Conservation (phyloP, 2,113 vertebrate species). For the Barnardius zonarius region DNA sequence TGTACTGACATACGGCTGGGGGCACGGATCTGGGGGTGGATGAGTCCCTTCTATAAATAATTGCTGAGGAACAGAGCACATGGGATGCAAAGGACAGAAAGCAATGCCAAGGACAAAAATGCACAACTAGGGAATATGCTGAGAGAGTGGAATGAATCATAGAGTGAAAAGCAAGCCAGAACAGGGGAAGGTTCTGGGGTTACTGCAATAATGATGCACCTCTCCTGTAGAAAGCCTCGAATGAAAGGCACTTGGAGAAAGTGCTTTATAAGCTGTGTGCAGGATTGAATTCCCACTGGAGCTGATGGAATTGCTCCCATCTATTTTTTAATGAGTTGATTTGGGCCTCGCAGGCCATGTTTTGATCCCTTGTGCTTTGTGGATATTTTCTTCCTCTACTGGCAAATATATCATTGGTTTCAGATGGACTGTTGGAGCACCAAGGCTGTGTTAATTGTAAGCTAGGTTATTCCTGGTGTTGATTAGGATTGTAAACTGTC, state of each 20-base stretch:
- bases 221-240: not conserved
- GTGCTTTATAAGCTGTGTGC: not conserved
- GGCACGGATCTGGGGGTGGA: not conserved
- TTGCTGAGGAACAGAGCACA: not conserved
- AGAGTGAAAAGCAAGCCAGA: not conserved
- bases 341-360: not conserved
- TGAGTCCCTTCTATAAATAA: conserved; percentile 12
- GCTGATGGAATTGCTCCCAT: not conserved
- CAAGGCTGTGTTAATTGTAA: not conserved
- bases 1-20: not conserved
- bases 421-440: not conserved
- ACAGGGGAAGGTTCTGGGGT: not conserved
- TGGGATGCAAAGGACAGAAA: not conserved
- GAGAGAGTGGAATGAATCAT: conserved; percentile 19
- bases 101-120: conserved; percentile 26
- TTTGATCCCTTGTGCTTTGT: not conserved
- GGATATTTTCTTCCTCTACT: not conserved
- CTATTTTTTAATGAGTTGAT: conserved; percentile 22
- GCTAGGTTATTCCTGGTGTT: not conserved
- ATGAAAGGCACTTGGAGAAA: conserved; percentile 14
- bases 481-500: not conserved
- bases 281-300: not conserved
- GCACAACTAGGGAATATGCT: not conserved
- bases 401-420: not conserved
- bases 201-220: conserved; percentile 4